Percentiles rank a stretch among this genome's conserved stretches.
phyloP scores from a whole-genome alignment of 2,888 invertebrate species.

The Synanthedon vespiformis region DNA sequence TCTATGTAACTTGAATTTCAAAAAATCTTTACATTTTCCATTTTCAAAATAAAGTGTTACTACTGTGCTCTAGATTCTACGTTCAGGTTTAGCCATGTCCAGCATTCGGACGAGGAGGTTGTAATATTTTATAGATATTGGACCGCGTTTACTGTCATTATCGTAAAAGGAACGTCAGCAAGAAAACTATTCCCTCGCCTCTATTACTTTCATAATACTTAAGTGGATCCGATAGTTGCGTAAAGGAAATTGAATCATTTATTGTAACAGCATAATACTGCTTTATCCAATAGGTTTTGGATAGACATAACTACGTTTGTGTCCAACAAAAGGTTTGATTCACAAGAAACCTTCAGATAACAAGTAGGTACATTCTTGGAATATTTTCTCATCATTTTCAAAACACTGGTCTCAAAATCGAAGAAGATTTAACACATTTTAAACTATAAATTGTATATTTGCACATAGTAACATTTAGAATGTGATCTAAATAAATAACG shows the following conservation, averaged over 20 bases:
- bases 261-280: constrained; percentile 61
- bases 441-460: no score
- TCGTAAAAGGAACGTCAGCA: constrained; percentile 69
- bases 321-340: constrained; percentile 26
- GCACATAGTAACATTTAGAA: no score
- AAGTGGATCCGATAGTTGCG: constrained; percentile 66
- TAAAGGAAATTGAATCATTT: constrained; percentile 68
- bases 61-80: background rate
- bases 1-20: no score
- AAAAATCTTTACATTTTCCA: background rate
- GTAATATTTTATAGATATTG: constrained; percentile 67
- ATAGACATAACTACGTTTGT: constrained; percentile 45
- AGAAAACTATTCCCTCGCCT: constrained; percentile 65
- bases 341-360: background rate
- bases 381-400: no score
- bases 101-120: constrained; percentile 24
- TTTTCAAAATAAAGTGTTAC: background rate
- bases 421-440: no score
- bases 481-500: no score
- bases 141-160: constrained; percentile 66
- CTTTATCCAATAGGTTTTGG: constrained; percentile 58
- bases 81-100: constrained; percentile 15
- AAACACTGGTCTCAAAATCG: no score
- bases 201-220: constrained; percentile 69
- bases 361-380: no score